Conservation (phyloP, 1,140 invertebrate genomes). For the Leptonema lineaticorne region DNA sequence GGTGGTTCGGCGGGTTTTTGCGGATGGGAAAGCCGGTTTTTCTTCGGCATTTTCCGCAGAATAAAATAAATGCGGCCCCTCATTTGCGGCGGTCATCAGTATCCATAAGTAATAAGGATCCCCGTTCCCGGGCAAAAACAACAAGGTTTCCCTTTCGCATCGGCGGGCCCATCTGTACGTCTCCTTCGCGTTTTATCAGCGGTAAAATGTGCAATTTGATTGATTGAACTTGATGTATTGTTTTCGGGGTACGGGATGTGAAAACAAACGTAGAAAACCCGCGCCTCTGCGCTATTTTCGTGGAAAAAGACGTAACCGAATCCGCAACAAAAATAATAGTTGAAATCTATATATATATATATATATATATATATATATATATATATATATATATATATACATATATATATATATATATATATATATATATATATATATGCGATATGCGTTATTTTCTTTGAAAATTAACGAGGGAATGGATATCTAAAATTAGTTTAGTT, state of each 20-base stretch:
- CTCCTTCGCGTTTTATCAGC: background rate
- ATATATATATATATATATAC: background rate
- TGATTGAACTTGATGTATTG: conserved; percentile 36
- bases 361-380: background rate
- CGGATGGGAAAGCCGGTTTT: background rate
- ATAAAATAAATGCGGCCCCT: conserved; percentile 41
- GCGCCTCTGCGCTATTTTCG: background rate
- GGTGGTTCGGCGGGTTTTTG: background rate
- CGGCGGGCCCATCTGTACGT: conserved; percentile 13
- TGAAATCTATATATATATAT: background rate
- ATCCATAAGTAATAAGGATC: conserved; percentile 61
- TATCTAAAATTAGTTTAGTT: too few species aligned
- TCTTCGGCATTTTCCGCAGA: too few species aligned
- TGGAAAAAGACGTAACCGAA: background rate
- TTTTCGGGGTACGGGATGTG: background rate
- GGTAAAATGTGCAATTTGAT: conserved; percentile 34
- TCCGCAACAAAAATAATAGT: background rate
- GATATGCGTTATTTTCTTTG: too few species aligned
- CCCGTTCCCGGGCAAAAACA: conserved; percentile 18
- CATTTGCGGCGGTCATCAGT: conserved; percentile 60
- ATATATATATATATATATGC: background rate
- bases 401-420: background rate
- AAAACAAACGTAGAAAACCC: background rate
- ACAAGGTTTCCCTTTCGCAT: conserved; percentile 31
- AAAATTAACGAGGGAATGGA: too few species aligned